Percentiles rank a stretch among this genome's conserved stretches.
Conservation (phyloP, 2,888 invertebrate genomes). For the Spilarctia lutea region DNA sequence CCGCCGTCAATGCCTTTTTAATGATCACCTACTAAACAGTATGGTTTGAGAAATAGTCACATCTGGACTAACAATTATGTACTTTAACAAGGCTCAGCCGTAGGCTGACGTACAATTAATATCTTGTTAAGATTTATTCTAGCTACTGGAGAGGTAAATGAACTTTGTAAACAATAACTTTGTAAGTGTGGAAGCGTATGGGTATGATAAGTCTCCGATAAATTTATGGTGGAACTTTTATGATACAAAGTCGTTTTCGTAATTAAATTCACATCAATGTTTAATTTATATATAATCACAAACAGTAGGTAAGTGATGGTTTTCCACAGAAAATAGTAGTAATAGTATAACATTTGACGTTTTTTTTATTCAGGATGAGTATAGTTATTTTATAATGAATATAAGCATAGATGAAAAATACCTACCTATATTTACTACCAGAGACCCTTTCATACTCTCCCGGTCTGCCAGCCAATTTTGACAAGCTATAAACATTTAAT, state of each 20-base stretch:
- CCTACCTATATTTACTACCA: too few relatives aligned
- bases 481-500: too few relatives aligned
- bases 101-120: constrained; percentile 54
- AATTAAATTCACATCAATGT: not conserved
- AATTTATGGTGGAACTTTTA: not conserved
- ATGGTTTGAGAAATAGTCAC: constrained; percentile 61
- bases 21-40: constrained; percentile 56
- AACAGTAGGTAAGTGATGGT: too few relatives aligned
- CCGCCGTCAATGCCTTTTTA: constrained; percentile 45
- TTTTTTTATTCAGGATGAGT: too few relatives aligned
- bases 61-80: constrained; percentile 57
- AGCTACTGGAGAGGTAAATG: constrained; percentile 51
- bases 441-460: too few relatives aligned
- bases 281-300: too few relatives aligned
- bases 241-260: not conserved
- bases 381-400: too few relatives aligned
- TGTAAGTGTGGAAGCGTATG: constrained; percentile 16
- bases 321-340: too few relatives aligned
- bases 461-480: too few relatives aligned
- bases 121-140: constrained; percentile 48
- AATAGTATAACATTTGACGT: too few relatives aligned
- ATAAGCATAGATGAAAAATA: too few relatives aligned
- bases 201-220: not conserved
- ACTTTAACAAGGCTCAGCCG: constrained; percentile 53
- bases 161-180: constrained; percentile 38